Base-by-base conservation (phyloP, 2,888 invertebrate species). In the Cryptus viduatorius region DNA sequence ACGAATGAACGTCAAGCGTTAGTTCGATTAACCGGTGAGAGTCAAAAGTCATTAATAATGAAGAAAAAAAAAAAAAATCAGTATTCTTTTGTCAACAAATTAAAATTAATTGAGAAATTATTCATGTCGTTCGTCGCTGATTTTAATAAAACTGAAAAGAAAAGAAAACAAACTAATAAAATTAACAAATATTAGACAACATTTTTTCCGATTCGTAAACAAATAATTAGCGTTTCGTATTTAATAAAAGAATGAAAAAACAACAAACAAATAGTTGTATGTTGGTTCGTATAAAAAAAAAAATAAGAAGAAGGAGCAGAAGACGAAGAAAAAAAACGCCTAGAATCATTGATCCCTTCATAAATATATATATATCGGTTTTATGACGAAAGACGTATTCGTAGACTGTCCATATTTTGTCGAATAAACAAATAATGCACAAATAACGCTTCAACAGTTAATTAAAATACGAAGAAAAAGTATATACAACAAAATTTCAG, bases 341-440 rank as follows among this genome's bases (percentile, higher is more conserved):
- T 59, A 53, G 31, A 42, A 42, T 59, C 37, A 77, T 69, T 84
- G 53, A 72, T 71, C 73, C 77, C 78, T 84, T 84, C 83, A 77
- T 12, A 19, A 24, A 56, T 37, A 56, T 56, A 10, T 56, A 48
- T 77, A 72, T 68, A 61, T 80, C 67, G 61, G 73, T 84, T 84
- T 77, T 72, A 73, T 78, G 64, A 80, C 73, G 50, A 84, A 68
- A 78, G 16, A 61, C 16, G 31, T 64, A 65, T 14, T n/a, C 42
- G 42, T 44, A 42, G 65, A 44, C 8, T 65, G 73, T 31, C 24
- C 37, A 68, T 73, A 80, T 81, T 84, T 73, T 37, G 72, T 84
- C 81, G 68, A 81, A 73, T 61, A 77, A 73, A 69, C 3, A 61
- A 65, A 81, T 81, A 77, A 72, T 81, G 80, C 84, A 84, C 84